phyloP scores from a whole-genome alignment of 1,140 invertebrate genomes.

The Lepidurus packardi region DNA sequence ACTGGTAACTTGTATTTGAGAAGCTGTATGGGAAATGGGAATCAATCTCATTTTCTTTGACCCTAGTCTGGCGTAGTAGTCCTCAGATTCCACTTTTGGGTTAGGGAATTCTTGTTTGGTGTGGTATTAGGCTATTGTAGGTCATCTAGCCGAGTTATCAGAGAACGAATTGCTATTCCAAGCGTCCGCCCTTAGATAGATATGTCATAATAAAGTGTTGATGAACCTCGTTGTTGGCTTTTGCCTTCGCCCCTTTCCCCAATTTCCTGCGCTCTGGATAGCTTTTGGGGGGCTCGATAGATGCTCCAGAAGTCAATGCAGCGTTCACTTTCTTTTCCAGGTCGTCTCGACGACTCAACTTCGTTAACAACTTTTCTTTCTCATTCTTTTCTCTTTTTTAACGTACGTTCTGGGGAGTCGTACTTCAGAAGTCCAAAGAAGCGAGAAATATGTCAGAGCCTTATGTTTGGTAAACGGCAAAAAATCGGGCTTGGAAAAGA shows the following conservation, averaged over 20 bases:
- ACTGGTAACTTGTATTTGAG: not conserved
- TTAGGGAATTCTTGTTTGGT: too few relatives aligned
- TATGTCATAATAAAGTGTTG: conserved; percentile 14
- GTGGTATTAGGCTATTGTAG: not conserved
- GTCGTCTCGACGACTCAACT: not conserved
- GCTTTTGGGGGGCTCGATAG: not conserved
- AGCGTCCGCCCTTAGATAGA: not conserved
- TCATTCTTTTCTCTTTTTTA: not conserved
- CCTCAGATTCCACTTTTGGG: too few relatives aligned
- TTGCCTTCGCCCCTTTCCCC: not conserved
- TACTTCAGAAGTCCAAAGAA: conserved; percentile 3
- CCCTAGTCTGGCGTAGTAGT: too few relatives aligned
- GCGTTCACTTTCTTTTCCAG: conserved; percentile 14
- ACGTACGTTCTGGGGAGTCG: not conserved
- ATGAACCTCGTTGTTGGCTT: not conserved
- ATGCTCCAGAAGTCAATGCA: conserved; percentile 10
- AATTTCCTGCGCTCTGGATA: not conserved
- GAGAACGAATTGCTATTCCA: not conserved
- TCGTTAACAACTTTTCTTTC: conserved; percentile 6
- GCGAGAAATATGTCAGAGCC: conserved; percentile 21
- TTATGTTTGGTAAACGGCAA: conserved; percentile 19
- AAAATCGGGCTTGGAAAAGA: not conserved
- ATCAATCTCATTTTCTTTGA: not conserved
- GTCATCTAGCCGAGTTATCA: not conserved
- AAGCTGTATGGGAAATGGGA: not conserved